These are phyloP conservation scores for Lycorma delicatula DNA, from an alignment of 1,140 invertebrate genomes.

Conservation along the genomic window DNA sequence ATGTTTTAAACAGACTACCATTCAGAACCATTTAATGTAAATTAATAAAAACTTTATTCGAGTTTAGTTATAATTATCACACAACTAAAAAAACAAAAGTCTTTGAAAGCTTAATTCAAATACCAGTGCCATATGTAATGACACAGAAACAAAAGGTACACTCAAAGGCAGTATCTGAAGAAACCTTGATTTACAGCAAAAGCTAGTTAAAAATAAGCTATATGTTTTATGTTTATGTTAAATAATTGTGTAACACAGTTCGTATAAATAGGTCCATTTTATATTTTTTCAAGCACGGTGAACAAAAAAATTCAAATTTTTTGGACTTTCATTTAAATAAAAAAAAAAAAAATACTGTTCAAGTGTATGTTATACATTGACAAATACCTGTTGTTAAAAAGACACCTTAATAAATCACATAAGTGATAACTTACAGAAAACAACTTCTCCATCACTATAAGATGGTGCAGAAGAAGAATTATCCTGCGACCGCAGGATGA, in stretches of 20 bases:
- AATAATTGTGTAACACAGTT: neutral
- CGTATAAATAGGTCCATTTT: neutral
- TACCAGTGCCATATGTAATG: too few relatives aligned
- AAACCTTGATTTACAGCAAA: too few relatives aligned
- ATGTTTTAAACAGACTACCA: too few relatives aligned
- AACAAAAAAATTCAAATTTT: neutral
- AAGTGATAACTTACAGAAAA: slow-evolving; percentile 58
- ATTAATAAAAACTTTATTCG: too few relatives aligned
- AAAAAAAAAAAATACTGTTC: neutral
- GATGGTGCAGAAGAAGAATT: slow-evolving; percentile 42
- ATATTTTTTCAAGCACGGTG: neutral
- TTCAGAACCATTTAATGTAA: too few relatives aligned
- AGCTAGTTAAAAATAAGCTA: too few relatives aligned
- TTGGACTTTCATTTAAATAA: neutral
- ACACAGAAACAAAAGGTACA: too few relatives aligned
- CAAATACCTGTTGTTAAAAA: neutral
- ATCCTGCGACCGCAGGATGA: slow-evolving; percentile 60
- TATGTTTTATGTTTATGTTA: too few relatives aligned
- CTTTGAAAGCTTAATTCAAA: too few relatives aligned
- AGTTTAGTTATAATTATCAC: too few relatives aligned
- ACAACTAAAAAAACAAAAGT: too few relatives aligned
- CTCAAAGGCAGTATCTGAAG: too few relatives aligned
- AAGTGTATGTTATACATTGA: neutral
- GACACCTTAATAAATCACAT: neutral
- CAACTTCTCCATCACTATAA: slow-evolving; percentile 72